A percentile compares a stretch with the other conserved stretches of the same genome.
Evolutionary conservation across 2,888 invertebrate species (phyloP).

Genomic region (Acanthacorydalis orientalis): DNA sequence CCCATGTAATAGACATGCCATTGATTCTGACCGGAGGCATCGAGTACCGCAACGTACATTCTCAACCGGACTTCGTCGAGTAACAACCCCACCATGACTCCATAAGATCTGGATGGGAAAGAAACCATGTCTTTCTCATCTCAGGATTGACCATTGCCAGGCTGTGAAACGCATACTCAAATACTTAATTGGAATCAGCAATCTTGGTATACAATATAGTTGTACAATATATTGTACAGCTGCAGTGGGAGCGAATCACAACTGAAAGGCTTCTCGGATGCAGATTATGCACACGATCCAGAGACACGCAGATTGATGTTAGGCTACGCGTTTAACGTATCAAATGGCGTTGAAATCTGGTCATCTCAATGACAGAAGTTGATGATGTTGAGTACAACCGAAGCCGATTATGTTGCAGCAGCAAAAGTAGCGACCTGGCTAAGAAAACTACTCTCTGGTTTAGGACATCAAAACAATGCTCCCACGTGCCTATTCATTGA

Average conservation of each 20-base stretch:
- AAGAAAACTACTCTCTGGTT: slow-evolving; percentile 4
- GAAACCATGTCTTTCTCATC: too few relatives aligned
- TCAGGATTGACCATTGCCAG: slow-evolving; percentile 4
- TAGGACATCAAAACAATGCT: not conserved
- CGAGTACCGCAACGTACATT: too few relatives aligned
- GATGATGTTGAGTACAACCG: slow-evolving; percentile 14
- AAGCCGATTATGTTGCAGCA: slow-evolving; percentile 15
- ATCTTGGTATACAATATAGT: too few relatives aligned
- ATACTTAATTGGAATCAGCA: slow-evolving; percentile 11
- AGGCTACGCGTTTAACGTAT: slow-evolving; percentile 11
- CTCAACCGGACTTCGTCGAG: too few relatives aligned
- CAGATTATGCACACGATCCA: slow-evolving; percentile 5
- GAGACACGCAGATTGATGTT: slow-evolving; percentile 7
- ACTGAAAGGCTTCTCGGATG: slow-evolving; percentile 4
- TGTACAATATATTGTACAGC: slow-evolving; percentile 8
- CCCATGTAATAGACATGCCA: too few relatives aligned
- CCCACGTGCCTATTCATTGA: not conserved
- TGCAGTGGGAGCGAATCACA: slow-evolving; percentile 6
- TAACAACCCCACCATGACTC: too few relatives aligned
- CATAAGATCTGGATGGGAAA: too few relatives aligned
- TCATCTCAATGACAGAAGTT: slow-evolving; percentile 12
- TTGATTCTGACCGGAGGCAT: too few relatives aligned
- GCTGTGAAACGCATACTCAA: slow-evolving; percentile 10
- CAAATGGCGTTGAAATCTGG: slow-evolving; percentile 14
- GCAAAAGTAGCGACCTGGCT: slow-evolving; percentile 12